Conservation (phyloP, 2,797 vertebrate genomes). For the Liparis tanakae region DNA sequence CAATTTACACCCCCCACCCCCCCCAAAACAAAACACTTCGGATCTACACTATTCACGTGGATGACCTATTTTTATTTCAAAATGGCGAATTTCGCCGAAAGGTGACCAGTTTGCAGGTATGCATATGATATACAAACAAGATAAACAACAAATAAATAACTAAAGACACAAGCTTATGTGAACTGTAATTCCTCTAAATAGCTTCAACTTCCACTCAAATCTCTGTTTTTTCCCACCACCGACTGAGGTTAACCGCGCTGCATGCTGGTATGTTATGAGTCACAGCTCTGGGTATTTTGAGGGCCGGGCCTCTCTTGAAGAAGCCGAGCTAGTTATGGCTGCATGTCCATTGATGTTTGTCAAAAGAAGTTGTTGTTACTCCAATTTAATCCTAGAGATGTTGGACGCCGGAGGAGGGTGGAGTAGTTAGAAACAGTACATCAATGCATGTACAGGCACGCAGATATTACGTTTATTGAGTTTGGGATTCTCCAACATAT, state of each 20-base stretch:
- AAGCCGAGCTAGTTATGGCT: neutral
- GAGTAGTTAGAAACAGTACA: neutral
- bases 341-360: slow-evolving; percentile 9
- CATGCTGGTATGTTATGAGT: slow-evolving; percentile 3
- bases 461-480: neutral
- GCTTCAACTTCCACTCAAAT: neutral
- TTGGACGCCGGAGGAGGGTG: slow-evolving; percentile 20
- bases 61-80: too few relatives aligned
- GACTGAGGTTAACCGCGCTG: neutral
- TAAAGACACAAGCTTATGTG: too few relatives aligned
- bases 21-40: too few relatives aligned
- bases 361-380: neutral
- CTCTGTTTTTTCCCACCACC: slow-evolving; percentile 1
- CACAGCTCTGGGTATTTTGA: slow-evolving; percentile 6
- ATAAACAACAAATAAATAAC: too few relatives aligned
- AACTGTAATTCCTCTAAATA: neutral
- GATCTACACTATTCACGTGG: too few relatives aligned
- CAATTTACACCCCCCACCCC: too few relatives aligned
- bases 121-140: too few relatives aligned
- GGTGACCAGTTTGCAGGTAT: too few relatives aligned
- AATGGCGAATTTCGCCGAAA: too few relatives aligned
- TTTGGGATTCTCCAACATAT: neutral
- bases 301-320: neutral
- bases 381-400: neutral
- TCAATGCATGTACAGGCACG: neutral